Conservation (phyloP, 2,797 vertebrate species). For the Enteromius anoplus region DNA sequence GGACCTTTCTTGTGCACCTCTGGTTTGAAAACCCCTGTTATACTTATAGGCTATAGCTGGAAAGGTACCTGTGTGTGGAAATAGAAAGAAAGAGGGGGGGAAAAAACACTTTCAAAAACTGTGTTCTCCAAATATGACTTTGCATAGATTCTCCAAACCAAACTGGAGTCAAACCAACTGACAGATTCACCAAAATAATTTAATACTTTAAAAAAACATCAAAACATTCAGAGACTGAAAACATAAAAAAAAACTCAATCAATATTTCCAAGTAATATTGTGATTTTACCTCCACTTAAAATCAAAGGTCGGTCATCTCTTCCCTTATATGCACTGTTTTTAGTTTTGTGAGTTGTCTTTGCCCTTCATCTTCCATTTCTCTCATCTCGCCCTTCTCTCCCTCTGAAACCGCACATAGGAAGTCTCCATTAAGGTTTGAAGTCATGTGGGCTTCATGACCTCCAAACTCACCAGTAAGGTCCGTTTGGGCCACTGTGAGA, state of each 20-base stretch:
- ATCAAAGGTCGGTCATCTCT: constrained; percentile 94
- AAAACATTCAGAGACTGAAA: constrained; percentile 62
- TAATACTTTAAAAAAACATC: constrained; percentile 74
- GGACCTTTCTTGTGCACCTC: neutral
- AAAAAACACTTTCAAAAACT: constrained; percentile 55
- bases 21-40: neutral
- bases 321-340: constrained; percentile 95
- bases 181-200: constrained; percentile 75
- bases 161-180: constrained; percentile 70
- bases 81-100: neutral
- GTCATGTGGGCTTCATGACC: constrained; percentile 70
- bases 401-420: constrained; percentile 46
- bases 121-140: neutral
- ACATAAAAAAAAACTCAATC: constrained; percentile 58
- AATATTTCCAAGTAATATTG: constrained; percentile 63
- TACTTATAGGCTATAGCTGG: neutral
- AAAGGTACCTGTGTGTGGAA: neutral
- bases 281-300: constrained; percentile 55
- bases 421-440: constrained; percentile 43
- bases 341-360: constrained; percentile 86
- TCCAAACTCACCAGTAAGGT: constrained; percentile 82
- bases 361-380: constrained; percentile 81
- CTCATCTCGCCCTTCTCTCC: neutral
- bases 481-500: constrained; percentile 72
- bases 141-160: constrained; percentile 38